Evolutionary conservation across 2,888 invertebrate genomes (phyloP), one percentile per base, ranked within the genome.

Genomic region (Tholera decimalis): DNA sequence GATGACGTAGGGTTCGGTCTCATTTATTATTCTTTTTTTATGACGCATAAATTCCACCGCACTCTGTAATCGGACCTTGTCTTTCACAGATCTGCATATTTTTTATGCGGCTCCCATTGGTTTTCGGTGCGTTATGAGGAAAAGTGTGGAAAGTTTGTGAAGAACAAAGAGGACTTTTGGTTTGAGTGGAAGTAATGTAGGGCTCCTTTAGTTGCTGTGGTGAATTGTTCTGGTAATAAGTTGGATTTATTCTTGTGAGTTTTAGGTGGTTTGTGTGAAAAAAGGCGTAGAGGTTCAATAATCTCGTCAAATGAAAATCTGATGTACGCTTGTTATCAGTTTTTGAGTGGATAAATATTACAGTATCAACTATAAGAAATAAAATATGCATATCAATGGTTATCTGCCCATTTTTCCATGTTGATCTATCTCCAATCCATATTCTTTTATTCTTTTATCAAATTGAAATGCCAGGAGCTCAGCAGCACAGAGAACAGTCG

Each of bases 11-110:
- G 79, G 79, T 62, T 71, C 77, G 47, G 22, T 73, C 79, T 78
- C 82, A 85, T 85, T 86, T 86, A 82, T 84, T 85, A 85, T 85
- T 85, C 83, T 78, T 82, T 85, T 85, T 85, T 85, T 85, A 86
- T 79, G 84, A 83, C 77, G 82, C 86, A 86, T 86, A 85, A 82
- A 86, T 86, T 85, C 77, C 75, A 72, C 69, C 67, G 71, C 76
- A 67, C 62, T 46, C 68, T 74, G 83, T 82, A 83, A 82, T 85
- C 85, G 86, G 81, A 80, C 81, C 77, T 69, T 78, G 83, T 82
- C 77, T 78, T 71, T 72, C 58, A 77, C 69, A 78, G 83, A 85
- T 86, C 85, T 86, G 83, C 83, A 85, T 86, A 79, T 82, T 85
- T 81, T 84, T 83, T 79, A 82, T 73, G 74, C 69, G 68, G 63